Evolutionary conservation across 2,797 vertebrate genomes (phyloP).

Genomic region (Heliangelus exortis): DNA sequence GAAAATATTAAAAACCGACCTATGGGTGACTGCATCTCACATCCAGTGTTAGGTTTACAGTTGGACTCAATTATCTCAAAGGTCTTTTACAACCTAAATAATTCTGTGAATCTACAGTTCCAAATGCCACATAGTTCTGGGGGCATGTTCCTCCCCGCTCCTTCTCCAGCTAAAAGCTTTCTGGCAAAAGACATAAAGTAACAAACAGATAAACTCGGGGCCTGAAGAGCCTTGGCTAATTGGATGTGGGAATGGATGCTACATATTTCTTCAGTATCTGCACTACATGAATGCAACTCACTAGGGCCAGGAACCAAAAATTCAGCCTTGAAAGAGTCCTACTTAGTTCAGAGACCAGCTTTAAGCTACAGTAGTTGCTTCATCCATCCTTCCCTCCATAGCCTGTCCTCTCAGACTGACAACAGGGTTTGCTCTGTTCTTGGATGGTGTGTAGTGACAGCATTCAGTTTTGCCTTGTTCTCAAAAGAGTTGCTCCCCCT

Average conservation of each 20-base stretch:
- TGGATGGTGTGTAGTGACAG: neutral
- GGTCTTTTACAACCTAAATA: neutral
- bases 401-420: neutral
- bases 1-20: neutral
- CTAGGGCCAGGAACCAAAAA: neutral
- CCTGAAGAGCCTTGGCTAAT: neutral
- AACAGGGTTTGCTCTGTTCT: neutral
- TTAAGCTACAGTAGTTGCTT: neutral
- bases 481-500: neutral
- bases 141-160: neutral
- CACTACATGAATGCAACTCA: neutral
- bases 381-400: neutral
- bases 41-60: neutral
- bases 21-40: neutral
- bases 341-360: neutral
- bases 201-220: neutral
- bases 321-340: neutral
- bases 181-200: neutral
- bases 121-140: fast-evolving
- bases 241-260: too few relatives aligned
- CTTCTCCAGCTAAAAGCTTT: neutral
- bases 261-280: neutral
- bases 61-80: neutral
- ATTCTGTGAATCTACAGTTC: neutral
- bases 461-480: neutral